Evolutionary conservation across 2,797 vertebrate species (phyloP).

Genomic region (Bovichtus diacanthus): DNA sequence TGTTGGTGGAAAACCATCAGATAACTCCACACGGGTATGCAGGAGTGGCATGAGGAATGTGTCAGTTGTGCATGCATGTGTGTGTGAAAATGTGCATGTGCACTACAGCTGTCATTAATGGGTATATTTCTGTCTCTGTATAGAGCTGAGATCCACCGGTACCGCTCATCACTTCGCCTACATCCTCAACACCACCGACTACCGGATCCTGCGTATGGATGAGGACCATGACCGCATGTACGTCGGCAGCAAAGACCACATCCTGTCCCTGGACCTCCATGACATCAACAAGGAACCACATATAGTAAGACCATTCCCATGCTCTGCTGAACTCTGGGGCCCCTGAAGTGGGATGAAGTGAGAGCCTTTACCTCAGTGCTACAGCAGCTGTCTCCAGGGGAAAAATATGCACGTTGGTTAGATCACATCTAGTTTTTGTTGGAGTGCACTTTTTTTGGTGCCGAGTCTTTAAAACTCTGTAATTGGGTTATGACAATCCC

Average conservation of each 20-base stretch:
- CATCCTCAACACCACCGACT: slow-evolving; percentile 95
- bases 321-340: background rate
- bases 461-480: slow-evolving; percentile 56
- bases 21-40: slow-evolving; percentile 55
- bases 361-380: slow-evolving; percentile 30
- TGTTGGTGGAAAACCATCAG: slow-evolving; percentile 76
- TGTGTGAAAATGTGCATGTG: slow-evolving; percentile 33
- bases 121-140: slow-evolving; percentile 48
- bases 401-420: slow-evolving; percentile 43
- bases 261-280: slow-evolving; percentile 96
- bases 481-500: slow-evolving; percentile 67
- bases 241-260: slow-evolving; percentile 96
- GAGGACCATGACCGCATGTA: slow-evolving; percentile 99
- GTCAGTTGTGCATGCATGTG: slow-evolving; percentile 45
- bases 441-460: slow-evolving; percentile 41
- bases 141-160: slow-evolving; percentile 93
- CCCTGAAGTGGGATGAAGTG: slow-evolving; percentile 22
- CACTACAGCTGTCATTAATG: slow-evolving; percentile 59
- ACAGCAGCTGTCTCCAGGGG: slow-evolving; percentile 15
- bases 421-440: slow-evolving; percentile 56
- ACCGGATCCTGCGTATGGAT: slow-evolving; percentile 96
- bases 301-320: slow-evolving; percentile 88
- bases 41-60: slow-evolving; percentile 56
- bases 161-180: slow-evolving; percentile 96
- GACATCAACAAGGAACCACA: slow-evolving; percentile 98